phyloP scores from a whole-genome alignment of 2,888 invertebrate species.

The Acanthosepion pharaonis region DNA sequence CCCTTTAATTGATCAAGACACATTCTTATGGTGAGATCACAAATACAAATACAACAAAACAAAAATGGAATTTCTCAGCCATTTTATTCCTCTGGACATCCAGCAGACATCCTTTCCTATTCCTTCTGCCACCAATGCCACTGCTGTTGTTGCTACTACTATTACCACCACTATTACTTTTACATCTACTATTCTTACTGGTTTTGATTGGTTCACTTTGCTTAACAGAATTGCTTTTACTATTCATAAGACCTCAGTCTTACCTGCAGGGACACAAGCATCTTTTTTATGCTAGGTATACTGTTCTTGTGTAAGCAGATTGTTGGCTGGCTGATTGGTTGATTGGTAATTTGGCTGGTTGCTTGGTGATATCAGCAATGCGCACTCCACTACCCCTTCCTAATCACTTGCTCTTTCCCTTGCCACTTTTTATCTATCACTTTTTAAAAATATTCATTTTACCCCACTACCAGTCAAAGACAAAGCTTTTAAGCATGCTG shows the following conservation, averaged over 20 bases:
- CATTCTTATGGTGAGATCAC: not conserved
- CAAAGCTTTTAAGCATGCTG: constrained; percentile 3
- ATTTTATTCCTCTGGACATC: not conserved
- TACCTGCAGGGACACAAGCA: not conserved
- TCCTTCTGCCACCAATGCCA: constrained; percentile 8
- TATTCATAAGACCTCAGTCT: not conserved
- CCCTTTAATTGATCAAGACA: not conserved
- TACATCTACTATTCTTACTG: not conserved
- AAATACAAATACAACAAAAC: not conserved
- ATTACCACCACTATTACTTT: not conserved
- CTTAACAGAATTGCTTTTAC: not conserved
- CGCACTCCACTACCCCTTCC: not conserved
- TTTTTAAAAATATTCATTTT: not conserved
- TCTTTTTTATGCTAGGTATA: not conserved
- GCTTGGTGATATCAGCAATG: not conserved
- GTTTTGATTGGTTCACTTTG: constrained; percentile 16
- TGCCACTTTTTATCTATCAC: constrained; percentile 10
- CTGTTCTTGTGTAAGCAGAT: not conserved
- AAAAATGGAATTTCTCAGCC: not conserved
- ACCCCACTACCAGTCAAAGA: not conserved
- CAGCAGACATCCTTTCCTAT: not conserved
- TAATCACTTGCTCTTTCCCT: not conserved
- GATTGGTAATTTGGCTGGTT: constrained; percentile 33
- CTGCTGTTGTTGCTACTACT: constrained; percentile 21
- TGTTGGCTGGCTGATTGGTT: not conserved